Evolutionary conservation across 1,140 invertebrate species (phyloP).

Genomic region (Leptinotarsa texana): DNA sequence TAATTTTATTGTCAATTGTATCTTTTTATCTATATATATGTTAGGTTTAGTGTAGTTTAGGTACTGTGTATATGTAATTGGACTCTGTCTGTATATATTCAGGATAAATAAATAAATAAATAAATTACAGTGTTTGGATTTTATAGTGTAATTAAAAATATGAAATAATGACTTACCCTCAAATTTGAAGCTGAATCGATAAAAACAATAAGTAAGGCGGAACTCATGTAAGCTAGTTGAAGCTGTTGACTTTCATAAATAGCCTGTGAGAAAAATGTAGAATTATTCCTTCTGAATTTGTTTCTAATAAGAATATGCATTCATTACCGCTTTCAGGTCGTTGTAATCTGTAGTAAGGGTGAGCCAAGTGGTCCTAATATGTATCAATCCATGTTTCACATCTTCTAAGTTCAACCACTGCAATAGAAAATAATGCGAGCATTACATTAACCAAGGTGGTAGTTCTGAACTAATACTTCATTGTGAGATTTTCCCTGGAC

Average conservation of each 20-base stretch:
- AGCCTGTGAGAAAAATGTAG: slow-evolving; percentile 58
- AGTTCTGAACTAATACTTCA: too few species aligned
- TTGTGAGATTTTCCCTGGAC: too few species aligned
- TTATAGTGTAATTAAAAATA: too few species aligned
- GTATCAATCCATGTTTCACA: slow-evolving; percentile 86
- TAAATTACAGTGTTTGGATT: too few species aligned
- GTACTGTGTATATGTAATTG: too few species aligned
- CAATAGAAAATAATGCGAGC: slow-evolving; percentile 2
- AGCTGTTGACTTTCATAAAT: slow-evolving; percentile 74
- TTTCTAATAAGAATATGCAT: not conserved
- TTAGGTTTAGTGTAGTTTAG: too few species aligned
- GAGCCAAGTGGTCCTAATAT: slow-evolving; percentile 84
- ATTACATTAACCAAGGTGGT: too few species aligned
- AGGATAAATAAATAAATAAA: too few species aligned
- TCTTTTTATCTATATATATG: too few species aligned
- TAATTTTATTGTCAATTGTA: too few species aligned
- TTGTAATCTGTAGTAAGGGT: slow-evolving; percentile 69
- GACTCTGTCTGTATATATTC: too few species aligned
- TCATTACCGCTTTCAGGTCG: slow-evolving; percentile 67
- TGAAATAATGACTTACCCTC: slow-evolving; percentile 65
- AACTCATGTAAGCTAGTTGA: slow-evolving; percentile 73
- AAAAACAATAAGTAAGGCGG: slow-evolving; percentile 80
- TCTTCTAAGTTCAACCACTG: slow-evolving; percentile 90
- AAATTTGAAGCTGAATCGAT: slow-evolving; percentile 89
- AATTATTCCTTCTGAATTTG: not conserved